These are phyloP conservation scores for Chesias legatella DNA, from an alignment of 2,888 invertebrate genomes.

Conservation along the genomic window DNA sequence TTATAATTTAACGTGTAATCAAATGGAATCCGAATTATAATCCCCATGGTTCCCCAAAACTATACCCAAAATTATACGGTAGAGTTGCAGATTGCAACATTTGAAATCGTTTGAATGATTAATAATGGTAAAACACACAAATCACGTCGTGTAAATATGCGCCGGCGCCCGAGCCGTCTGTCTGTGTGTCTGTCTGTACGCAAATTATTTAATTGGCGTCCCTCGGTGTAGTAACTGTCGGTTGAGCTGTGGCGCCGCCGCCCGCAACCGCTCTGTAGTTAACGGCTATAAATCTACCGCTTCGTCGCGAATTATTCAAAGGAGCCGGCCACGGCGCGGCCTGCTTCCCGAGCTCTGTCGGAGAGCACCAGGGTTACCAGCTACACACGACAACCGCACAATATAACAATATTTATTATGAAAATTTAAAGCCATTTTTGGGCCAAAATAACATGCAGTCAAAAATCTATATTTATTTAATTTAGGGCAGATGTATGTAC, in stretches of 20 bases:
- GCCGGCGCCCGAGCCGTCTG: conserved; percentile 24
- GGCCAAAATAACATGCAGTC: too few relatives aligned
- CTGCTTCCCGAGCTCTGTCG: neutral
- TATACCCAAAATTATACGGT: conserved; percentile 36
- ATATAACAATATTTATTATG: too few relatives aligned
- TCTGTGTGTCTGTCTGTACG: conserved; percentile 47
- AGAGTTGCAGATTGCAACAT: conserved; percentile 30
- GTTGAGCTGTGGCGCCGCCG: neutral
- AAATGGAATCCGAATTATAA: conserved; percentile 16
- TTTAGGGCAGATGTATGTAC: too few relatives aligned
- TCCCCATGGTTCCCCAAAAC: conserved; percentile 17
- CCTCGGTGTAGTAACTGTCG: conserved; percentile 29
- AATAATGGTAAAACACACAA: conserved; percentile 46
- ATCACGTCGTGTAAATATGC: conserved; percentile 44
- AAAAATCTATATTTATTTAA: too few relatives aligned
- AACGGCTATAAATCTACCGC: conserved; percentile 70
- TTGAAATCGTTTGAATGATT: conserved; percentile 40
- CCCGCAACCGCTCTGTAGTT: conserved; percentile 61
- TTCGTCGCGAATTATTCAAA: conserved; percentile 72
- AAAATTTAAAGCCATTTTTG: too few relatives aligned
- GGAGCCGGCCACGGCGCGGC: conserved; percentile 47
- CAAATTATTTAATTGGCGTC: conserved; percentile 73
- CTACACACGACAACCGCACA: neutral
- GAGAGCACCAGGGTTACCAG: neutral
- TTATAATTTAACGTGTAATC: conserved; percentile 5